These are phyloP conservation scores for Ia io DNA, from an alignment of 2,113 vertebrate species.

Conservation along the genomic window DNA sequence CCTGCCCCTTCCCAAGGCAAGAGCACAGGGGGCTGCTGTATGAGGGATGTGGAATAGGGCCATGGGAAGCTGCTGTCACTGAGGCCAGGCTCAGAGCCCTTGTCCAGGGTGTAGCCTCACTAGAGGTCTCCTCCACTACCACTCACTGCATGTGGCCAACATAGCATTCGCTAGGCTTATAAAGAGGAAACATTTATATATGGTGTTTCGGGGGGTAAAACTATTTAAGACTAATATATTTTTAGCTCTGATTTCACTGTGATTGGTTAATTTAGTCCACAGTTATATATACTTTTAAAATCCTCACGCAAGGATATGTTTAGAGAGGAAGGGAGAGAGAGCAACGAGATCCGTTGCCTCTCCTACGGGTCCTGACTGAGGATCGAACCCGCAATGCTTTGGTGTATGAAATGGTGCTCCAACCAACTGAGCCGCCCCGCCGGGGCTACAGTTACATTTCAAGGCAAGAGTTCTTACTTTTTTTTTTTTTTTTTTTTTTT, in stretches of 20 bases:
- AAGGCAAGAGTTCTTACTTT: not conserved
- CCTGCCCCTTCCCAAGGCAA: not conserved
- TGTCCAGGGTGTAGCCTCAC: fast-evolving
- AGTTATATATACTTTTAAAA: not conserved
- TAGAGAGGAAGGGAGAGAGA: not conserved
- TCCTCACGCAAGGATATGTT: not conserved
- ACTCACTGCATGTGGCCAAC: not conserved
- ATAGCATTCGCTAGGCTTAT: not conserved
- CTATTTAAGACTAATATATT: conserved; percentile 18
- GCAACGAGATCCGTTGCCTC: not conserved
- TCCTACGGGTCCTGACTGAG: not conserved
- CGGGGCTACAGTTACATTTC: not conserved
- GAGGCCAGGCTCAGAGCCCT: not conserved
- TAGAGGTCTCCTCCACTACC: not conserved
- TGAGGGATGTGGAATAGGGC: not conserved
- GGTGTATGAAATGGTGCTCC: not conserved
- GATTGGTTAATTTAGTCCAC: conserved; percentile 14
- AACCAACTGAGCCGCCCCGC: not conserved
- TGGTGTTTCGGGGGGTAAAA: not conserved
- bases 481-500: not conserved
- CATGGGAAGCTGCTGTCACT: not conserved
- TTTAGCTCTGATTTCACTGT: conserved; percentile 9
- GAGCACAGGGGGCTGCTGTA: not conserved
- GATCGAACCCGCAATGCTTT: not conserved
- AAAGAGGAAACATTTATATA: not conserved